phyloP scores from a whole-genome alignment of 2,888 invertebrate genomes.

The Acronicta leporina region DNA sequence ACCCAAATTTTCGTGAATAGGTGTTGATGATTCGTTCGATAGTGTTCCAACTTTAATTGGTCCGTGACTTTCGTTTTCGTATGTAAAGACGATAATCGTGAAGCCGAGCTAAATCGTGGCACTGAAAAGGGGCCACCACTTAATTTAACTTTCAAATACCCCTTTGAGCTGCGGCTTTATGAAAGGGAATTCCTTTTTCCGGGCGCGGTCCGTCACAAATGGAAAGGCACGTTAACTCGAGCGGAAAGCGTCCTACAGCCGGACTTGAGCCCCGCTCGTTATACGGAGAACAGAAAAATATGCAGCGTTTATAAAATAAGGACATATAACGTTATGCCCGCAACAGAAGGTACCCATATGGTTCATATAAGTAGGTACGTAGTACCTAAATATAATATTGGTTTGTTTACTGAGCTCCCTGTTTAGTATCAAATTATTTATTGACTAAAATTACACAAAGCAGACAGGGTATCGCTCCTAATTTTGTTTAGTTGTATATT shows the following conservation, averaged over 20 bases:
- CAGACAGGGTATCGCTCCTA: neutral
- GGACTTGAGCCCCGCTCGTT: conserved; percentile 18
- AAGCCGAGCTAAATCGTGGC: conserved; percentile 36
- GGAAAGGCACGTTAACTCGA: conserved; percentile 46
- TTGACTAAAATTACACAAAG: neutral
- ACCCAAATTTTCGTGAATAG: neutral
- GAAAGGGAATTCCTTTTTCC: conserved; percentile 56
- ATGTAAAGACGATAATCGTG: conserved; percentile 34
- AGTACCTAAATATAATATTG: too few species aligned
- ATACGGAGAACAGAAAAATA: conserved; percentile 51
- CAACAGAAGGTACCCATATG: too few species aligned
- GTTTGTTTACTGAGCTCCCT: too few species aligned
- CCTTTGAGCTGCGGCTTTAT: conserved; percentile 54
- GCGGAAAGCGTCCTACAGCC: conserved; percentile 44
- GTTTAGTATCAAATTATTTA: neutral
- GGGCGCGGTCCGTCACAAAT: conserved; percentile 50
- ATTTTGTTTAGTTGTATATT: neutral
- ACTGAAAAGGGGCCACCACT: conserved; percentile 43
- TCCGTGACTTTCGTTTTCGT: conserved; percentile 15
- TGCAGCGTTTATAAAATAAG: conserved; percentile 13
- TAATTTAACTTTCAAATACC: conserved; percentile 61
- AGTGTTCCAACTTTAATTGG: conserved; percentile 9
- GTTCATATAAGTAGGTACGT: too few species aligned
- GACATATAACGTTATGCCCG: too few species aligned
- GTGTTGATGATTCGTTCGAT: conserved; percentile 10